Conservation (phyloP, 2,113 vertebrate genomes). For the Odontophorus gujanensis region DNA sequence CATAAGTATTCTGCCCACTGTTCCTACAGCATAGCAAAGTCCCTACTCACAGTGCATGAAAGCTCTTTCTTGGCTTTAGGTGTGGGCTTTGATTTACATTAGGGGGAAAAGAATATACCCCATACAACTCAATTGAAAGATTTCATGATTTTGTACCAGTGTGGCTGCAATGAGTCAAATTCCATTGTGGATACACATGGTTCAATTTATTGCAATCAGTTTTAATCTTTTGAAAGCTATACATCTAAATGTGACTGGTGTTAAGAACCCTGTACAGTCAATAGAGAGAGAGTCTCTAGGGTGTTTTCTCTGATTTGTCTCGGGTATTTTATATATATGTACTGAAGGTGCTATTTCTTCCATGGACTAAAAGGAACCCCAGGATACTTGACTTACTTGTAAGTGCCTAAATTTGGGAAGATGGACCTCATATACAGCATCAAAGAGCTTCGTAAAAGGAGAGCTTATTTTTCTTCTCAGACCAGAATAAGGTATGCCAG, state of each 20-base stretch:
- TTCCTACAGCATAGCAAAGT: background rate
- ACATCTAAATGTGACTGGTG: background rate
- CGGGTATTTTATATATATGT: background rate
- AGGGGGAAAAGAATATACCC: background rate
- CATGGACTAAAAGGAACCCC: background rate
- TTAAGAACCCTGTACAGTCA: background rate
- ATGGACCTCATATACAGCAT: background rate
- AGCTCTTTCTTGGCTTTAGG: background rate
- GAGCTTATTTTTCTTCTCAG: background rate
- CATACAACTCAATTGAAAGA: background rate
- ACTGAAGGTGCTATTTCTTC: background rate
- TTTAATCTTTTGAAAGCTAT: background rate
- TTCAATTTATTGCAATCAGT: background rate
- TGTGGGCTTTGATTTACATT: background rate
- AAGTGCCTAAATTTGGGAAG: background rate
- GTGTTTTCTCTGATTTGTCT: background rate
- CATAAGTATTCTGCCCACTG: background rate
- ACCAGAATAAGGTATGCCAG: background rate
- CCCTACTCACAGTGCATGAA: background rate
- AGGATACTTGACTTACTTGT: background rate
- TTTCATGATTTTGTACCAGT: background rate
- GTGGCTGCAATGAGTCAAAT: background rate
- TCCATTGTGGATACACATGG: background rate
- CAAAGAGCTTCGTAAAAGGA: background rate
- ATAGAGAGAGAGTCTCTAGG: background rate